Base-by-base conservation (phyloP, 2,797 vertebrate genomes). In the Cyclopterus lumpus region DNA sequence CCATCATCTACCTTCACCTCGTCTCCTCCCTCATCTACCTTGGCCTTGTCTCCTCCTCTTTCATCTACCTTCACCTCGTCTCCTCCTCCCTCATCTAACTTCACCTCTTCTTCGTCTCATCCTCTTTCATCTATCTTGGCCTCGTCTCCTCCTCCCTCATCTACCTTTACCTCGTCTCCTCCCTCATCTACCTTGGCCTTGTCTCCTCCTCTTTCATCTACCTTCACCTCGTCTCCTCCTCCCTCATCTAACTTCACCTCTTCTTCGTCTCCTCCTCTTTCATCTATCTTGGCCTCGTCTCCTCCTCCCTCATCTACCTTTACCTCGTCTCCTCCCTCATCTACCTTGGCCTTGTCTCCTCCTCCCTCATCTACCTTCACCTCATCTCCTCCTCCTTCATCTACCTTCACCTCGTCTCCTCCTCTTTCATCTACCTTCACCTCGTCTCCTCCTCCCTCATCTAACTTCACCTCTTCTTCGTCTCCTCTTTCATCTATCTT, bases 1-100 rank as follows among this genome's bases (percentile, higher is more conserved):
- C 34, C 34, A 34, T 34, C 6, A 34, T 6, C 4, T 34, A 34
- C 34, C 34, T 16, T 66, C 34, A 24, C 68, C 6, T 44, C n/a
- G n/a, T 67, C 53, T 26, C 60, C 12, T 20, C 79, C 18, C 67
- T 48, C 46, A 14, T 14, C 38, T 40, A 40, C 38, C 38, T 15
- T 40, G 4, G 2, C 7, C 46, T 48, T 46, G 46, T 46, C 49
- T 6, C 1, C 48, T 38, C 24, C 63, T 46, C 54, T 40, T 24
- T 71, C 71, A 60, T 61, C 46, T 6, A 4, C 73, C 42, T 26
- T 61, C 2, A 0, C 18, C 26, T 28, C 4, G 24, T 75, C 65
- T 14, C 57, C 57, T 53, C 24, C 15, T n/a, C 44, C 44, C 18
- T 48, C 46, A 14, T 14, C 38, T 40, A 40, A 38, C 38, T 3